Evolutionary conservation across 2,113 vertebrate genomes (phyloP).

Genomic region (Mesoclemmys tuberculata): DNA sequence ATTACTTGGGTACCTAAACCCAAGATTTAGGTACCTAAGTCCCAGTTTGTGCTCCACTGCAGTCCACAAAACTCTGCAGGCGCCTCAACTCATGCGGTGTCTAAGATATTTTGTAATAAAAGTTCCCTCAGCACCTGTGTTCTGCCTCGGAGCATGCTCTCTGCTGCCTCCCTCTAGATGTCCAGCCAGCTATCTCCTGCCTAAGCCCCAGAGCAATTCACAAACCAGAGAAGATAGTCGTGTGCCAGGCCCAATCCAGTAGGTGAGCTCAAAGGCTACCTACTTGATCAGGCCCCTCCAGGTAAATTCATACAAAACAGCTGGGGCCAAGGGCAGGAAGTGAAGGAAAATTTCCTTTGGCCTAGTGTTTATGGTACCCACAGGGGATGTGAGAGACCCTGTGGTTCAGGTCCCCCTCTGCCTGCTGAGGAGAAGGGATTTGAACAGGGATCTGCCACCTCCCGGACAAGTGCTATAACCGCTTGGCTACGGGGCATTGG

Average conservation of each 20-base stretch:
- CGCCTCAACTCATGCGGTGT: background rate
- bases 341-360: background rate
- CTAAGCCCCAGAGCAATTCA: background rate
- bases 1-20: background rate
- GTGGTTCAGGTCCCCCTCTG: background rate
- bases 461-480: background rate
- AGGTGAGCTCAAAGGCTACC: background rate
- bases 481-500: background rate
- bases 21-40: background rate
- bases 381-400: background rate
- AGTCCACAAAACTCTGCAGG: background rate
- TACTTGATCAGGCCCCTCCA: too few species aligned
- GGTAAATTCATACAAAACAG: background rate
- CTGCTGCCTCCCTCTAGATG: background rate
- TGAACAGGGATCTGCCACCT: background rate
- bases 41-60: background rate
- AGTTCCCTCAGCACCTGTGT: background rate
- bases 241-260: background rate
- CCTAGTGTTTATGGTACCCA: too few species aligned
- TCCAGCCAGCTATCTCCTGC: background rate
- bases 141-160: background rate
- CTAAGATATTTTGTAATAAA: background rate
- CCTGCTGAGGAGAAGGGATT: background rate
- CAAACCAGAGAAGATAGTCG: background rate
- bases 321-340: background rate